These are phyloP conservation scores for Heliconius congener DNA, from an alignment of 1,140 invertebrate species.

Conservation along the genomic window DNA sequence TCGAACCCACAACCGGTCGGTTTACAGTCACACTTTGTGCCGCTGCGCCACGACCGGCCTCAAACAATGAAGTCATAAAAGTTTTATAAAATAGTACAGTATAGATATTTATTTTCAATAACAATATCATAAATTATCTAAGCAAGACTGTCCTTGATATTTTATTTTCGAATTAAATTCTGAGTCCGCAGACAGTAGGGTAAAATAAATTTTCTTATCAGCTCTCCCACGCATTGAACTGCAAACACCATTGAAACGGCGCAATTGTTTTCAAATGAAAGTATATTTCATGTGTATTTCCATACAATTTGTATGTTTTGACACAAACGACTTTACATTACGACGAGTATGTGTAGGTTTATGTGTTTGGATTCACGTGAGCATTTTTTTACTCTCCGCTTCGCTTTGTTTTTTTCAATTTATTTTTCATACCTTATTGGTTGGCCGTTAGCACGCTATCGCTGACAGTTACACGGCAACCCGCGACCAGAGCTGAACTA, in stretches of 20 bases:
- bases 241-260: slow-evolving; percentile 36
- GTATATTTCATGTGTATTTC: slow-evolving; percentile 1
- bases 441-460: slow-evolving; percentile 46
- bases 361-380: background rate
- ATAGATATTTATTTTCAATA: background rate
- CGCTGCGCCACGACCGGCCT: too few relatives aligned
- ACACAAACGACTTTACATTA: slow-evolving; percentile 6
- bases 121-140: background rate
- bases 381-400: background rate
- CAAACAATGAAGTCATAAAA: too few relatives aligned
- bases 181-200: slow-evolving; percentile 7
- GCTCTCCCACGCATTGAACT: slow-evolving; percentile 46
- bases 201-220: slow-evolving; percentile 36
- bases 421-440: slow-evolving; percentile 51
- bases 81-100: too few relatives aligned
- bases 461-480: slow-evolving; percentile 57
- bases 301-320: slow-evolving; percentile 12
- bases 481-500: slow-evolving; percentile 52
- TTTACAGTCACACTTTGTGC: too few relatives aligned
- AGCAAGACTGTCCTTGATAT: background rate
- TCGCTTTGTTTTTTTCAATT: slow-evolving; percentile 18
- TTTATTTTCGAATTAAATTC: slow-evolving; percentile 26
- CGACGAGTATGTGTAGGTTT: background rate
- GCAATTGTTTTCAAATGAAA: slow-evolving; percentile 37
- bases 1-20: too few relatives aligned